Evolutionary conservation across 2,888 invertebrate genomes (phyloP).

Genomic region (Platypus cylindrus): DNA sequence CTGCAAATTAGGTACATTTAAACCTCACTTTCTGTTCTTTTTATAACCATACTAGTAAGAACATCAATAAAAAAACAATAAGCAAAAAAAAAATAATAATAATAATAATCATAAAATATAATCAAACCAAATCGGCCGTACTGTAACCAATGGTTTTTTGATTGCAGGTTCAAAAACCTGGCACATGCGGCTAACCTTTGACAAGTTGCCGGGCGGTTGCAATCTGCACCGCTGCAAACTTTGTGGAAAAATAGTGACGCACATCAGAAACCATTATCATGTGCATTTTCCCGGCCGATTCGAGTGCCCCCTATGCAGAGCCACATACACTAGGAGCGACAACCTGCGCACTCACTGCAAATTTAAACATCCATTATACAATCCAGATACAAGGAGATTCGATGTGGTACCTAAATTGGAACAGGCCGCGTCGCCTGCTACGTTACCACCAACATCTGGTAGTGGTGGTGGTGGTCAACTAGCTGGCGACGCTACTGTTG

Average conservation of each 20-base stretch:
- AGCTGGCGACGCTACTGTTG: constrained; percentile 41
- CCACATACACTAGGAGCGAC: constrained; percentile 85
- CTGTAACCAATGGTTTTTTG: constrained; percentile 30
- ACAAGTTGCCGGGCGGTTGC: constrained; percentile 83
- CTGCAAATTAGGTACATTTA: too few species aligned
- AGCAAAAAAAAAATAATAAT: too few species aligned
- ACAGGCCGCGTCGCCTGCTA: constrained; percentile 4
- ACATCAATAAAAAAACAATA: constrained; percentile 6
- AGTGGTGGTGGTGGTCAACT: constrained; percentile 11
- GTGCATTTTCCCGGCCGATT: constrained; percentile 87
- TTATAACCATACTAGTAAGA: neutral
- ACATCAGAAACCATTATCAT: constrained; percentile 89
- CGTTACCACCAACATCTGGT: constrained; percentile 38
- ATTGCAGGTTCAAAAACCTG: constrained; percentile 89
- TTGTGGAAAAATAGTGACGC: constrained; percentile 89
- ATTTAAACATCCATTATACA: constrained; percentile 81
- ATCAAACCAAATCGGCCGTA: too few species aligned
- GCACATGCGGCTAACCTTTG: constrained; percentile 91
- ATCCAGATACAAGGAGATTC: constrained; percentile 78
- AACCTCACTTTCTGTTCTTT: too few species aligned
- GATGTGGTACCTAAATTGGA: constrained; percentile 32
- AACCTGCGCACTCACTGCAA: constrained; percentile 87
- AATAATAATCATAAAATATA: too few species aligned
- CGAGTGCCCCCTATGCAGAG: constrained; percentile 83
- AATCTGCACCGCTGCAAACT: constrained; percentile 90